Base-by-base conservation (phyloP, 2,797 vertebrate species). In the Chanos chanos region DNA sequence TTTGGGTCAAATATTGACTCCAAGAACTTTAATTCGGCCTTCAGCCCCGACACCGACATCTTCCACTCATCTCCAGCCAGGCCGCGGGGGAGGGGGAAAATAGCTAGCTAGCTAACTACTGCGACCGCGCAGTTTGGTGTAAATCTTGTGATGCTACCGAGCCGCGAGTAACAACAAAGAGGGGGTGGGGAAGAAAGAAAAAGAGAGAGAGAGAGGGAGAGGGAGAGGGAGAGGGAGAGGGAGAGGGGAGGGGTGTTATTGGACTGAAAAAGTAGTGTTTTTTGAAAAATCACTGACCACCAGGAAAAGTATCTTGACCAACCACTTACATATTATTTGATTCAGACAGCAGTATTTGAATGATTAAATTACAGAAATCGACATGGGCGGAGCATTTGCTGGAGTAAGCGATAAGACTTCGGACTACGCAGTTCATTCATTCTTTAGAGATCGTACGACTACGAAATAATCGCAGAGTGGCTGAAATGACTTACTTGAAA, bases 41-140 rank as follows among this genome's bases (percentile, higher is more conserved):
- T 97, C 80, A 98, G 93, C 91, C 94, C 94, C 86, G 94, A 93
- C 85, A 95, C 93, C 86, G 94, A 96, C 94, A 97, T 97, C 93
- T 93, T 96, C 91, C 90, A 88, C 89, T 91, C 95, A 97, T 97
- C 91, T 92, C 94, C 90, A 86, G 83, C 90, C 77, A 86, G 89
- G 86, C 81, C 87, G 86, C 67, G 83, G 88, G 85, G 63, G 64
- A 70, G 61, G 66, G 65, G 61, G 60, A 27, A 1, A 13, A 16
- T 13, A 25, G 43, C 33, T 54, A 63, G 40, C 50, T 81, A 80
- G 58, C 50, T 55, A 61, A 65, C 52, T 47, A 64, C 69, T 19
- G 65, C 57, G 54, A 64, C 55, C 69, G 54, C 58, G 66, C 66
- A 56, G 52, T 61, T 63, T 61, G 63, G 57, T 47, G 21, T 2